phyloP scores from a whole-genome alignment of 2,113 vertebrate genomes.

The Trinectes maculatus region DNA sequence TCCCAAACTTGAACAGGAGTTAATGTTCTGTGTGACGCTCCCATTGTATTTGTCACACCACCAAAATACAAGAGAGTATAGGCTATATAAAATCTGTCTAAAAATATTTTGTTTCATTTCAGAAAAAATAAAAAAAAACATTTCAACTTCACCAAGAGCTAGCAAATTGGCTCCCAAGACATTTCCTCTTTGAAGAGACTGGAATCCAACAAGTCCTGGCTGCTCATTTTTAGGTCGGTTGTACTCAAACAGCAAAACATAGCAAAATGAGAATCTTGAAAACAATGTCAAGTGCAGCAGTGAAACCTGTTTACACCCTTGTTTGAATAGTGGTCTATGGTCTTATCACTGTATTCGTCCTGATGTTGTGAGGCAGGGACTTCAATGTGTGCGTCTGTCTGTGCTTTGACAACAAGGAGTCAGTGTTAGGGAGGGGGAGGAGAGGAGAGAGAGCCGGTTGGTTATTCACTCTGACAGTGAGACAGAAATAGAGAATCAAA shows the following conservation, averaged over 20 bases:
- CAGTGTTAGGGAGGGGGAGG: constrained; percentile 15
- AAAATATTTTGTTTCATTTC: constrained; percentile 67
- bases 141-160: constrained; percentile 52
- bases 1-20: constrained; percentile 1
- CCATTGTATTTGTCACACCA: constrained; percentile 14
- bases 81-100: constrained; percentile 57
- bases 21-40: constrained; percentile 14
- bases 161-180: constrained; percentile 78
- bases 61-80: constrained; percentile 26
- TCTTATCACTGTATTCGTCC: constrained; percentile 49
- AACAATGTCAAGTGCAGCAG: constrained; percentile 51
- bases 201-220: constrained; percentile 70
- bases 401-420: constrained; percentile 38
- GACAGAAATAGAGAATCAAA: constrained; percentile 59
- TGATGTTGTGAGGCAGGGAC: constrained; percentile 40
- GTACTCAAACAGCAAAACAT: constrained; percentile 42
- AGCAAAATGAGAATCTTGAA: constrained; percentile 52
- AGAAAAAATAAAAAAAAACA: constrained; percentile 54
- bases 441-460: constrained; percentile 44
- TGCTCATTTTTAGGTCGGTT: constrained; percentile 72
- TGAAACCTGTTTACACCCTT: constrained; percentile 51
- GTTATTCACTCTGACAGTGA: constrained; percentile 50
- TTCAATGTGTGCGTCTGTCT: constrained; percentile 24
- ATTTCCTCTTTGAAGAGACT: constrained; percentile 72
- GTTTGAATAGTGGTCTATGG: constrained; percentile 59